Conservation (phyloP, 2,888 invertebrate genomes). For the Caenorhabditis japonica region DNA sequence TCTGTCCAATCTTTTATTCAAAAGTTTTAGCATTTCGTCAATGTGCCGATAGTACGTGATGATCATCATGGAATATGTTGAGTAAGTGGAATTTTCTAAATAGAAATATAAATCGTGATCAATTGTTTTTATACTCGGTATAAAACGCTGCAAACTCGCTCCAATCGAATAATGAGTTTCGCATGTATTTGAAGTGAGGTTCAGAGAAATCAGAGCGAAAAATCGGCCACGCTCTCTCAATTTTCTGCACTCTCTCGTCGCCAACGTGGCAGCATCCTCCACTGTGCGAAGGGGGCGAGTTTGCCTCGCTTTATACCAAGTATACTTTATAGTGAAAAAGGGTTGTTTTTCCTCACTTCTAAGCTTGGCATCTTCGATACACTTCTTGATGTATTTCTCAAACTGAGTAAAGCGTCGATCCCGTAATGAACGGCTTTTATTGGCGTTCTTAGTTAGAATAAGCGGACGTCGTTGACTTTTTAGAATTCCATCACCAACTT, state of each 20-base stretch:
- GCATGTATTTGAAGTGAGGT: too few relatives aligned
- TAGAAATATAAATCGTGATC: neutral
- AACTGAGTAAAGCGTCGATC: conserved; percentile 51
- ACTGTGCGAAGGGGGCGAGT: too few relatives aligned
- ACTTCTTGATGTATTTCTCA: conserved; percentile 64
- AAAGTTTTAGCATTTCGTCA: conserved; percentile 57
- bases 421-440: conserved; percentile 51
- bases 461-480: conserved; percentile 44
- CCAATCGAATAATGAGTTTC: too few relatives aligned
- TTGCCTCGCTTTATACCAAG: too few relatives aligned
- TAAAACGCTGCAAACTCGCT: too few relatives aligned
- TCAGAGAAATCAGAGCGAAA: too few relatives aligned
- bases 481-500: conserved; percentile 72
- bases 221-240: too few relatives aligned
- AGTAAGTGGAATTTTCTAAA: conserved; percentile 55
- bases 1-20: conserved; percentile 43
- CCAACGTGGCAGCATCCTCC: too few relatives aligned
- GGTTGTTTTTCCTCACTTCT: conserved; percentile 47
- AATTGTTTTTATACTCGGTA: neutral
- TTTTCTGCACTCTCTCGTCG: too few relatives aligned
- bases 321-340: too few relatives aligned
- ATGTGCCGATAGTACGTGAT: conserved; percentile 63
- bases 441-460: conserved; percentile 34
- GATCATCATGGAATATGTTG: conserved; percentile 59
- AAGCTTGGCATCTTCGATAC: conserved; percentile 58